Percentiles rank a stretch among this genome's conserved stretches.
phyloP scores from a whole-genome alignment of 2,113 vertebrate genomes.

The Callospermophilus lateralis region DNA sequence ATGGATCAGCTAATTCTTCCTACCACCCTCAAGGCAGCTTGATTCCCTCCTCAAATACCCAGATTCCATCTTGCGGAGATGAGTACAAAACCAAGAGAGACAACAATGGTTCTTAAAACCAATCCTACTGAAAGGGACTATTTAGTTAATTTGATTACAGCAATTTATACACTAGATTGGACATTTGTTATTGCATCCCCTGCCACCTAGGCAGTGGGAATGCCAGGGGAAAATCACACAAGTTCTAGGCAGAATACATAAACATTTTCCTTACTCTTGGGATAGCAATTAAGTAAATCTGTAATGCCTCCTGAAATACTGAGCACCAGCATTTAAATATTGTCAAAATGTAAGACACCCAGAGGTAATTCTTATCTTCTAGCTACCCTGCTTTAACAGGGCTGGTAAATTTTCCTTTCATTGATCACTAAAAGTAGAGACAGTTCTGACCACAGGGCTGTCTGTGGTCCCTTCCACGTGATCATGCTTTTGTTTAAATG shows the following conservation, averaged over 20 bases:
- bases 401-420: background rate
- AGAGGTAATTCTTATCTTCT: background rate
- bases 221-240: background rate
- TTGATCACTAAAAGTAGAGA: background rate
- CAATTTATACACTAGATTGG: background rate
- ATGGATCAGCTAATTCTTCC: background rate
- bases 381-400: background rate
- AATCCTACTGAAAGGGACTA: background rate
- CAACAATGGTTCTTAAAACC: background rate
- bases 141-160: background rate
- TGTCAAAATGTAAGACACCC: background rate
- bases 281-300: background rate
- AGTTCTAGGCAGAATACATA: slow-evolving; percentile 7
- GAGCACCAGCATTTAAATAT: background rate
- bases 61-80: background rate
- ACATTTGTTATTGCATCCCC: background rate
- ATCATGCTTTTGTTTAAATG: background rate
- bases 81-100: background rate
- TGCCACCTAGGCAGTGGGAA: background rate
- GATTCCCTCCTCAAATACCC: rapidly evolving
- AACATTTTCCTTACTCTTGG: background rate
- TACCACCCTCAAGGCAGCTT: too few species aligned
- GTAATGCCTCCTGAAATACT: background rate
- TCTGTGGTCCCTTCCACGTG: background rate
- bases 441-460: background rate